A percentile compares a stretch with the other conserved stretches of the same genome.
These are phyloP conservation scores for Napeogenes inachia DNA, from an alignment of 2,888 invertebrate genomes.

Conservation along the genomic window DNA sequence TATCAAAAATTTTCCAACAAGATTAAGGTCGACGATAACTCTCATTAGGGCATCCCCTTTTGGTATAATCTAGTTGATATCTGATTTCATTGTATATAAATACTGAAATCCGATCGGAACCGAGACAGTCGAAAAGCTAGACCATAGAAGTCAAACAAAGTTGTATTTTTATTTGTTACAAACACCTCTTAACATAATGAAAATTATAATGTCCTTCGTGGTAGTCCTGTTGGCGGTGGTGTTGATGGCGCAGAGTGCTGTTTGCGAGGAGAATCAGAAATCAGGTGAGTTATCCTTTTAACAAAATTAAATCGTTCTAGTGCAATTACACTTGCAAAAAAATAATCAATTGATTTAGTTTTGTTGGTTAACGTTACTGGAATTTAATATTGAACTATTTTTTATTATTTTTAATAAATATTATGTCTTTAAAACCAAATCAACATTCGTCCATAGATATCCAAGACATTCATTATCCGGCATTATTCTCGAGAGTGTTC, in stretches of 20 bases:
- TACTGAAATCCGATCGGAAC: neutral
- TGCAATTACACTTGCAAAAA: too few species aligned
- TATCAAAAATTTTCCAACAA: neutral
- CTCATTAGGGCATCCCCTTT: slow-evolving; percentile 2
- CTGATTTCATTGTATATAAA: neutral
- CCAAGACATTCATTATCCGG: too few species aligned
- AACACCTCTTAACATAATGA: neutral
- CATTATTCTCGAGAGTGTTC: too few species aligned
- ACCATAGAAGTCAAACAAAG: neutral
- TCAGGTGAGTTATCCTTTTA: neutral
- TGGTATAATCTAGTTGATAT: neutral
- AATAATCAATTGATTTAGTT: too few species aligned
- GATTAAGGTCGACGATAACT: slow-evolving; percentile 1
- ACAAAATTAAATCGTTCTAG: too few species aligned
- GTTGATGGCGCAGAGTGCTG: neutral
- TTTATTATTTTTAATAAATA: too few species aligned
- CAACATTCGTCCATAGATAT: too few species aligned
- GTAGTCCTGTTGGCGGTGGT: slow-evolving; percentile 1
- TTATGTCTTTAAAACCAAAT: too few species aligned
- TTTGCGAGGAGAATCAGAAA: neutral
- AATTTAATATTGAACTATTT: too few species aligned
- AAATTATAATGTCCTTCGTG: neutral
- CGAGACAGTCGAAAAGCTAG: neutral
- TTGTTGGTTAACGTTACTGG: too few species aligned
- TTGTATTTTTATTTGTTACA: too few species aligned